phyloP scores from a whole-genome alignment of 92 coral and sea anemone genomes.

The Pocillopora meandrina region DNA sequence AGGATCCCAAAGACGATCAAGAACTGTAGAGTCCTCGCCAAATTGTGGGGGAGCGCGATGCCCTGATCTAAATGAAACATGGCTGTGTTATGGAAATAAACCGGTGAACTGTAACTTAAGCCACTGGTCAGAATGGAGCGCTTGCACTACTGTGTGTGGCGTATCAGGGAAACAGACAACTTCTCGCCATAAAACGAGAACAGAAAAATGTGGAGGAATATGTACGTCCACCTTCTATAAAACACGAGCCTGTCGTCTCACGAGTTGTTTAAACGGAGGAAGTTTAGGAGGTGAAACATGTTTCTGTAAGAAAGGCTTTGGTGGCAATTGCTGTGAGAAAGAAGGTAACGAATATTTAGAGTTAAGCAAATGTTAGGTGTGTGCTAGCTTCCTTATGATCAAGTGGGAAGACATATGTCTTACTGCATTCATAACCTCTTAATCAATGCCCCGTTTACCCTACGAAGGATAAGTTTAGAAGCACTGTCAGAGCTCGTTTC shows the following conservation, averaged over 20 bases:
- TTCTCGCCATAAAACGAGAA: not conserved
- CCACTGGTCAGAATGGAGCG: constrained; percentile 25
- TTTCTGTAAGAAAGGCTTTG: not conserved
- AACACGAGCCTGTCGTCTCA: not conserved
- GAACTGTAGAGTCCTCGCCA: not conserved
- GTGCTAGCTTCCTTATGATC: too few relatives aligned
- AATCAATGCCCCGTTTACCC: too few relatives aligned
- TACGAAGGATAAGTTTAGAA: too few relatives aligned
- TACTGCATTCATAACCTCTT: too few relatives aligned
- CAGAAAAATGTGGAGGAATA: not conserved
- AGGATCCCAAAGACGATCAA: not conserved
- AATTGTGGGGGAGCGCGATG: constrained; percentile 11
- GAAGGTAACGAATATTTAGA: constrained; percentile 4
- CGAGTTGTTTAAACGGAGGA: not conserved
- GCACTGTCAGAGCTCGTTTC: too few relatives aligned
- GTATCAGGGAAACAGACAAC: not conserved
- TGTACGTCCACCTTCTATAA: not conserved
- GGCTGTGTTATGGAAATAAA: not conserved
- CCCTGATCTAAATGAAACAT: not conserved
- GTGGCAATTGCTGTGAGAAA: not conserved
- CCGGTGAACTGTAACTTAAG: not conserved
- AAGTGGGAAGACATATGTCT: too few relatives aligned
- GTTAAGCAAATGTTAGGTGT: too few relatives aligned
- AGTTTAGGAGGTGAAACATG: not conserved
- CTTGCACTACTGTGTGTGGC: constrained; percentile 10